phyloP scores from a whole-genome alignment of 2,113 vertebrate species.

The Melanocharis versteri region DNA sequence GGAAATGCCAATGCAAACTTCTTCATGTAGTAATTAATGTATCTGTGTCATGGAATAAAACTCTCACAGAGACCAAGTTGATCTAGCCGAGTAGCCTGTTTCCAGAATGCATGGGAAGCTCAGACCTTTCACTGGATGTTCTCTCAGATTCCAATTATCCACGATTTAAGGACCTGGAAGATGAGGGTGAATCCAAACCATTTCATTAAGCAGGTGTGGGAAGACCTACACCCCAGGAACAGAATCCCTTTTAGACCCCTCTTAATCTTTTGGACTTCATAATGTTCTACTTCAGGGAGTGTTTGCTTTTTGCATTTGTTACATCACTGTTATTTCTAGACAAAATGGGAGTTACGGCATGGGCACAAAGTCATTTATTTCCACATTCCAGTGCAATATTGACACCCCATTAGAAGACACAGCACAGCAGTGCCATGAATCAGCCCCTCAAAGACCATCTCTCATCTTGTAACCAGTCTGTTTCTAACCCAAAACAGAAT shows the following conservation, averaged over 20 bases:
- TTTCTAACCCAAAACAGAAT: not conserved
- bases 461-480: not conserved
- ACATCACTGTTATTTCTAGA: not conserved
- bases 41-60: not conserved
- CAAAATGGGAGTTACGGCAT: not conserved
- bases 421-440: not conserved
- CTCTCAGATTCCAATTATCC: not conserved
- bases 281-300: not conserved
- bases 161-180: not conserved
- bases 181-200: not conserved
- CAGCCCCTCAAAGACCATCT: not conserved
- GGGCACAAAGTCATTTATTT: not conserved
- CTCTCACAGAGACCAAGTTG: rapidly evolving
- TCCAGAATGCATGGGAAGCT: not conserved
- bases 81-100: not conserved
- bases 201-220: not conserved
- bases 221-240: not conserved
- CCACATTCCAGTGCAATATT: not conserved
- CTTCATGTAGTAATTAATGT: not conserved
- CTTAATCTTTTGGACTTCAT: not conserved
- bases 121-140: not conserved
- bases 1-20: not conserved
- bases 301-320: not conserved
- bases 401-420: not conserved
- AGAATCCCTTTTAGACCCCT: not conserved